These are phyloP conservation scores for Myrmecobius fasciatus DNA, from an alignment of 2,113 vertebrate genomes.

Conservation along the genomic window DNA sequence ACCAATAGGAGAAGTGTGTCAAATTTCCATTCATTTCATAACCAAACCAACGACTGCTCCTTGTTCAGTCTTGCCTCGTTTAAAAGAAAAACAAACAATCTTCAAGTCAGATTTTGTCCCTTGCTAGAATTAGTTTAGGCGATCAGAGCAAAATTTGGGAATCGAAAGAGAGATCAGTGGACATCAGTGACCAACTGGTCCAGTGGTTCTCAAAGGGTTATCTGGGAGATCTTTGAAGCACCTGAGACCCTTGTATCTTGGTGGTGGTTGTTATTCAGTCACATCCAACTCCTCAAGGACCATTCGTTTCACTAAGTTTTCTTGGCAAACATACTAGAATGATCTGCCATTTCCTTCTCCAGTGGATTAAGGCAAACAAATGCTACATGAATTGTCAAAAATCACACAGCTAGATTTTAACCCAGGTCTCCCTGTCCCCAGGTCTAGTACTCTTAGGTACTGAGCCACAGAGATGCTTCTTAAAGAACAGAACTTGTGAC, in stretches of 20 bases:
- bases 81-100: background rate
- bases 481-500: background rate
- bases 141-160: background rate
- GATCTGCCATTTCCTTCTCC: background rate
- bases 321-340: background rate
- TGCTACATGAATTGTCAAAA: background rate
- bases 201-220: background rate
- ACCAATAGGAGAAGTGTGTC: background rate
- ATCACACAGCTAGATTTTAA: background rate
- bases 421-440: background rate
- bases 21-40: constrained; percentile 24
- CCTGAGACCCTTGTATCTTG: background rate
- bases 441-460: background rate
- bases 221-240: background rate
- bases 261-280: background rate
- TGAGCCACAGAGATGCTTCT: background rate
- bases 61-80: background rate
- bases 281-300: too few relatives aligned
- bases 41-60: background rate
- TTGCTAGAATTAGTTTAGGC: background rate
- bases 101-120: background rate
- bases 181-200: background rate
- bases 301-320: background rate
- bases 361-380: background rate
- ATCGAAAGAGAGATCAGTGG: accelerated